Percentiles rank a stretch among this genome's conserved stretches.
These are phyloP conservation scores for Rhadina sibilatrix DNA, from an alignment of 2,113 vertebrate species.

Conservation along the genomic window DNA sequence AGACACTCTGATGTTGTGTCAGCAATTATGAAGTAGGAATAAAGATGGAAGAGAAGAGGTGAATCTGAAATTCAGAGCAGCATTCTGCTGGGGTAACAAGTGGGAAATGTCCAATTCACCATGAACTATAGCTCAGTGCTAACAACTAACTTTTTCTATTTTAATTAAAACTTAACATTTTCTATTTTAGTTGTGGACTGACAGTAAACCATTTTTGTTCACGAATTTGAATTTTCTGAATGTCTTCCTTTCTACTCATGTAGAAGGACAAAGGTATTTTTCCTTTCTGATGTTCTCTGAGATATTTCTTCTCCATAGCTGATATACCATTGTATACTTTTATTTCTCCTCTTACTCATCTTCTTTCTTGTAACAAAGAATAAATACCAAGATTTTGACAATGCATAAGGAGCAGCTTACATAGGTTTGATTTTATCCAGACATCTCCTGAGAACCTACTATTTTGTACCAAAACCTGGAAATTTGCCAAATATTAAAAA, in stretches of 20 bases:
- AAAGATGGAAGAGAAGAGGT: not conserved
- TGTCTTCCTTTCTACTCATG: not conserved
- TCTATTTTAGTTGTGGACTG: not conserved
- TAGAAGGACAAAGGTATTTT: not conserved
- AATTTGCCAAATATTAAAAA: not conserved
- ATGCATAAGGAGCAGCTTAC: not conserved
- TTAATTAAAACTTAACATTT: not conserved
- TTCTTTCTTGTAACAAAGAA: not conserved
- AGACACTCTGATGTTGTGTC: not conserved
- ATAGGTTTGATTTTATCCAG: not conserved
- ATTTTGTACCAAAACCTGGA: not conserved
- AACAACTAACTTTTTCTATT: not conserved
- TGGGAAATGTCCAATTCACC: not conserved
- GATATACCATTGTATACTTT: not conserved
- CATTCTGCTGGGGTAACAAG: not conserved
- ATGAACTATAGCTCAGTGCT: not conserved
- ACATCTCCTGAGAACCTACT: not conserved
- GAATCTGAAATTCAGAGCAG: not conserved
- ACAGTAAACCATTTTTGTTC: not conserved
- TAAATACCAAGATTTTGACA: not conserved
- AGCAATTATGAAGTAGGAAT: not conserved
- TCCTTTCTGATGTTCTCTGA: not conserved
- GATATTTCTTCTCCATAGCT: not conserved
- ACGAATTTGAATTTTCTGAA: not conserved
- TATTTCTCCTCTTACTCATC: not conserved